Evolutionary conservation across 2,797 vertebrate genomes (phyloP).

Genomic region (Delichon dasypus): DNA sequence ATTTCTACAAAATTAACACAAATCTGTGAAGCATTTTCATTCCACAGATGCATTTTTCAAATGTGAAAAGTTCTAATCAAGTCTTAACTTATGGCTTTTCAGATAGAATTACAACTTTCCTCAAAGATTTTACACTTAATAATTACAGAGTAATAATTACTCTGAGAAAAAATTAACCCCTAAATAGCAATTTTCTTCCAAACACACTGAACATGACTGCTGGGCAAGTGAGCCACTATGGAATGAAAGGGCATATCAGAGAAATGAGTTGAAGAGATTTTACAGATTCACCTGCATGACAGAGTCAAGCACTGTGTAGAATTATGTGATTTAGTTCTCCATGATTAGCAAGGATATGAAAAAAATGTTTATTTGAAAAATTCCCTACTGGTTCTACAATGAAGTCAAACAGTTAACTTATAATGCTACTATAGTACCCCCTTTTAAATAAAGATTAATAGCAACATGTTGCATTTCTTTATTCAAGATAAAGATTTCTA

Average conservation of each 20-base stretch:
- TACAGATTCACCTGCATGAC: background rate
- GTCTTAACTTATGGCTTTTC: background rate
- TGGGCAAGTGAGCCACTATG: background rate
- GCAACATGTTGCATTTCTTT: background rate
- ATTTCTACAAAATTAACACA: background rate
- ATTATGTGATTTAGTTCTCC: background rate
- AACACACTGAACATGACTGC: background rate
- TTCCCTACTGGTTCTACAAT: background rate
- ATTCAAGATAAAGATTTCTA: background rate
- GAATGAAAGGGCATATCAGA: background rate
- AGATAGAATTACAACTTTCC: background rate
- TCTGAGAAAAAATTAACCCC: background rate
- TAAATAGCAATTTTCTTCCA: background rate
- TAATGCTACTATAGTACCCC: background rate
- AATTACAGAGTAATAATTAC: background rate
- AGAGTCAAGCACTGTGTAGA: background rate
- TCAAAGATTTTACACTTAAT: background rate
- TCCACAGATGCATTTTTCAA: background rate
- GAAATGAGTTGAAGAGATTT: background rate
- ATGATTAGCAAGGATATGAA: background rate
- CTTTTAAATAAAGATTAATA: constrained; percentile 43
- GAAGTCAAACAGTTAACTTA: constrained; percentile 12
- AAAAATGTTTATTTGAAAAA: constrained; percentile 28
- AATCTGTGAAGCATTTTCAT: background rate
- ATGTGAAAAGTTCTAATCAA: background rate